phyloP scores from a whole-genome alignment of 2,888 invertebrate genomes.

The Chromoteleia sp. region DNA sequence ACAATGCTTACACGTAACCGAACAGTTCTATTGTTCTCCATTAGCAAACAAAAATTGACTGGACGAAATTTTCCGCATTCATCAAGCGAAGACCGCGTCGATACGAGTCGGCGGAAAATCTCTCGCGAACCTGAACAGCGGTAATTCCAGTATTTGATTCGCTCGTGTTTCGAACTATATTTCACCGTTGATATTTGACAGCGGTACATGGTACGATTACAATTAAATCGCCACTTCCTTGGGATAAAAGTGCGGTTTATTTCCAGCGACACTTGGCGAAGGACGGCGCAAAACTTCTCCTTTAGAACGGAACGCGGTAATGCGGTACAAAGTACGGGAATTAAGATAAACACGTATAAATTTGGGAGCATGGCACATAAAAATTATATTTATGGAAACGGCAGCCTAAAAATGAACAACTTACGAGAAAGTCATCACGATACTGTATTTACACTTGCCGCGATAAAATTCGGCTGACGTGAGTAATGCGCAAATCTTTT shows the following conservation, averaged over 20 bases:
- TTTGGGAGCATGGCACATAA: slow-evolving; percentile 3
- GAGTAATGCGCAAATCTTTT: slow-evolving; percentile 33
- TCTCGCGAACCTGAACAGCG: too few relatives aligned
- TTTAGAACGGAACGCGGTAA: slow-evolving; percentile 31
- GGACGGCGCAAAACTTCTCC: slow-evolving; percentile 22
- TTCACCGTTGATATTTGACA: slow-evolving; percentile 28
- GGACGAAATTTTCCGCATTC: slow-evolving; percentile 12
- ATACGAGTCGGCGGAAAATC: too few relatives aligned
- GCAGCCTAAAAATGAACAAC: slow-evolving; percentile 19
- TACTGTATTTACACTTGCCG: slow-evolving; percentile 27
- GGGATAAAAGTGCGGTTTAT: slow-evolving; percentile 29
- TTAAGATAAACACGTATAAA: slow-evolving; percentile 40
- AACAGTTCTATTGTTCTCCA: slow-evolving; percentile 19
- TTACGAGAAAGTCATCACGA: slow-evolving; percentile 8
- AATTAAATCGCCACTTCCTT: slow-evolving; percentile 37
- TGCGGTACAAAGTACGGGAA: slow-evolving; percentile 38
- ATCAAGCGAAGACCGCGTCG: too few relatives aligned
- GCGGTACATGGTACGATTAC: slow-evolving; percentile 11
- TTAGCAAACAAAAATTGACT: slow-evolving; percentile 9
- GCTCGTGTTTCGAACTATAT: too few relatives aligned
- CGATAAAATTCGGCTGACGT: slow-evolving; percentile 34
- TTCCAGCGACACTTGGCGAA: slow-evolving; percentile 31
- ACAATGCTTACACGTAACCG: slow-evolving; percentile 27
- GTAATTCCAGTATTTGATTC: too few relatives aligned
- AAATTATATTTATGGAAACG: slow-evolving; percentile 39